phyloP scores from a whole-genome alignment of 2,797 vertebrate genomes.

The Rachycentron canadum region DNA sequence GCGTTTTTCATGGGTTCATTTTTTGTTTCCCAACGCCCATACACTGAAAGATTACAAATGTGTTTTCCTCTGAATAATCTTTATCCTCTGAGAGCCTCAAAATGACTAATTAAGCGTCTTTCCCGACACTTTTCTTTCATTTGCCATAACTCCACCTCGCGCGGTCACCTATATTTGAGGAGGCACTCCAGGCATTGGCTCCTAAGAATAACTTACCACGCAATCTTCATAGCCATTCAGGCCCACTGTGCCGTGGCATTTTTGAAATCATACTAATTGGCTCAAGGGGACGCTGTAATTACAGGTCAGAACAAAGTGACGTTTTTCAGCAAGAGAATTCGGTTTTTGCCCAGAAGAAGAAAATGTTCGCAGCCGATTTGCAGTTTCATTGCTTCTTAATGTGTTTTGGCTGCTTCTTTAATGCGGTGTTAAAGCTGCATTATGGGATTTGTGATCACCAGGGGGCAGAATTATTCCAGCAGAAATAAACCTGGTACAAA shows the following conservation, averaged over 20 bases:
- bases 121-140: not conserved
- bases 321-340: slow-evolving; percentile 5
- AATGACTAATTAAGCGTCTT: not conserved
- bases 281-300: slow-evolving; percentile 25
- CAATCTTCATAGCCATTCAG: slow-evolving; percentile 16
- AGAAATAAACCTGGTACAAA: too few species aligned
- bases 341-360: not conserved
- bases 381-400: not conserved
- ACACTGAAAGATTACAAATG: slow-evolving; percentile 1
- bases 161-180: not conserved
- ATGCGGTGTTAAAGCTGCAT: not conserved
- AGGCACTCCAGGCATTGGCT: slow-evolving; percentile 3
- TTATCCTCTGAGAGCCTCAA: not conserved
- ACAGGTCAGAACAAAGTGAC: slow-evolving; percentile 40
- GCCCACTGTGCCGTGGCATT: slow-evolving; percentile 1
- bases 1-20: not conserved
- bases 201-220: slow-evolving; percentile 17
- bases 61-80: not conserved
- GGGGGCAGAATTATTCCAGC: not conserved
- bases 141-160: not conserved
- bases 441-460: slow-evolving; percentile 2
- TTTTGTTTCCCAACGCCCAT: not conserved
- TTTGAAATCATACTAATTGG: slow-evolving; percentile 19
- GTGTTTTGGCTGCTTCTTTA: not conserved
- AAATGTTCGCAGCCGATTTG: not conserved